A percentile compares a stretch with the other conserved stretches of the same genome.
Evolutionary conservation across 2,113 vertebrate species (phyloP).

Genomic region (Galbula dea): DNA sequence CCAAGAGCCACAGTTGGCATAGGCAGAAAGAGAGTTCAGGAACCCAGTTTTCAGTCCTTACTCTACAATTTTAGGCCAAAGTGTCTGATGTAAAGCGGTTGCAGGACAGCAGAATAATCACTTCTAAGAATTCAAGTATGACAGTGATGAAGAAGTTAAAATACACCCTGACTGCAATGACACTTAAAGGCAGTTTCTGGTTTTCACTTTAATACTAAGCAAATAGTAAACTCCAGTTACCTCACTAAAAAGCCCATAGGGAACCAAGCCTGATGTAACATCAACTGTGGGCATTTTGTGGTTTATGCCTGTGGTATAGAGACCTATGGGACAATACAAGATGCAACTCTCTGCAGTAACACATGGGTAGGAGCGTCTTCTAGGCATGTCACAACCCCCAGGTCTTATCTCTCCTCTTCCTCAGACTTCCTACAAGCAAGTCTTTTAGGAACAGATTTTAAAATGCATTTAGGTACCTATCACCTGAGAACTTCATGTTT

Average conservation of each 20-base stretch:
- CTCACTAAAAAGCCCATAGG: not conserved
- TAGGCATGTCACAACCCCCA: not conserved
- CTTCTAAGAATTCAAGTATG: constrained; percentile 25
- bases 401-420: not conserved
- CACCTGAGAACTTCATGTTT: not conserved
- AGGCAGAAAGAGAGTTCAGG: not conserved
- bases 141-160: constrained; percentile 27
- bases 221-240: constrained; percentile 26
- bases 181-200: not conserved
- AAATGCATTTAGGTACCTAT: not conserved
- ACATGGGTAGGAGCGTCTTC: not conserved
- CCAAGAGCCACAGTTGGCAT: not conserved
- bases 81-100: not conserved
- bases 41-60: not conserved
- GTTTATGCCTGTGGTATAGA: not conserved
- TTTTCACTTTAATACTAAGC: constrained; percentile 9
- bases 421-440: not conserved
- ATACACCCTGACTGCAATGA: not conserved
- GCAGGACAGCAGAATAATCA: not conserved
- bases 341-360: not conserved
- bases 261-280: not conserved
- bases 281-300: not conserved
- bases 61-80: not conserved
- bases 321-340: not conserved
- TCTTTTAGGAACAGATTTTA: not conserved